These are phyloP conservation scores for Macrobrachium rosenbergii DNA, from an alignment of 1,140 invertebrate genomes.

Conservation along the genomic window DNA sequence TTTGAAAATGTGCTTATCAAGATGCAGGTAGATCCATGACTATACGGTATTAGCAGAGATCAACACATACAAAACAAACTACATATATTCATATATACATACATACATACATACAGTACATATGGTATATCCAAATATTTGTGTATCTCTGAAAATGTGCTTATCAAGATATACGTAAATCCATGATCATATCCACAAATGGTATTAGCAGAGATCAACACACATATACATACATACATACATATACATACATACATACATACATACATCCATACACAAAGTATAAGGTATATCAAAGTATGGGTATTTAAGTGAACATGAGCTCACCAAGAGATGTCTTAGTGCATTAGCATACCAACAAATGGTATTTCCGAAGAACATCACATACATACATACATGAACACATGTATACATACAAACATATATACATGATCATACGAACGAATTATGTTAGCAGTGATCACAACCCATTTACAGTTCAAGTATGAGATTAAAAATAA, in stretches of 20 bases:
- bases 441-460: too few relatives aligned
- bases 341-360: too few relatives aligned
- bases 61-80: background rate
- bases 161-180: too few relatives aligned
- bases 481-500: background rate
- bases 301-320: too few relatives aligned
- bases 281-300: background rate
- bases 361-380: too few relatives aligned
- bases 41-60: too few relatives aligned
- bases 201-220: background rate
- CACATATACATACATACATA: background rate
- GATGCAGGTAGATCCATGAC: background rate
- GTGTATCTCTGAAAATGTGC: too few relatives aligned
- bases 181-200: too few relatives aligned
- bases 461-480: too few relatives aligned
- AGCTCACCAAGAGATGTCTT: too few relatives aligned
- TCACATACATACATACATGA: background rate
- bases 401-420: background rate
- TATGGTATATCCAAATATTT: too few relatives aligned
- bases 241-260: slow-evolving; percentile 10
- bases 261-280: slow-evolving; percentile 4
- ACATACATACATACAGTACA: background rate
- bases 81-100: background rate
- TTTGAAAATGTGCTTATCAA: background rate
- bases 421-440: background rate